phyloP scores from a whole-genome alignment of 2,113 vertebrate genomes.

The Plectropomus leopardus region DNA sequence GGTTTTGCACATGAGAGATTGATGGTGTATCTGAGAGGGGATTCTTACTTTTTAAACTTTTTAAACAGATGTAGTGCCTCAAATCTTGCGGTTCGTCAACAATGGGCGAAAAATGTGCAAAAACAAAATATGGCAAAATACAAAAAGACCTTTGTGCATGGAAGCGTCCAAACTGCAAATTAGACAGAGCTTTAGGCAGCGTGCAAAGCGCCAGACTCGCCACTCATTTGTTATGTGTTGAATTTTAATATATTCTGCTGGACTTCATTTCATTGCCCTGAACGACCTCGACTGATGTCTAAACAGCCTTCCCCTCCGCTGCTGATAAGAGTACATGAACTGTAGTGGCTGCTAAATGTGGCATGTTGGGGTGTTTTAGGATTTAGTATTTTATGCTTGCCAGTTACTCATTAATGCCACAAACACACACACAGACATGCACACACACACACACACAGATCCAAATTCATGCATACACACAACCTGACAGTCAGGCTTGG shows the following conservation, averaged over 20 bases:
- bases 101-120: background rate
- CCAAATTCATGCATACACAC: conserved; percentile 30
- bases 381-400: conserved; percentile 27
- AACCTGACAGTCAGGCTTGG: conserved; percentile 38
- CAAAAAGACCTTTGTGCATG: background rate
- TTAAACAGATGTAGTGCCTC: background rate
- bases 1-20: background rate
- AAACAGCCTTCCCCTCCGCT: conserved; percentile 14
- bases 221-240: background rate
- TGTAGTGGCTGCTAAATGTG: conserved; percentile 23
- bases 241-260: conserved; percentile 8
- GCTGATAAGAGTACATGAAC: conserved; percentile 19
- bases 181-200: conserved; percentile 4
- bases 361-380: conserved; percentile 23
- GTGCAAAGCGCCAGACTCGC: background rate
- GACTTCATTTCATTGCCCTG: conserved; percentile 22
- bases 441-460: conserved; percentile 10
- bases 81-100: background rate
- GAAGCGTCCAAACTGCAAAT: conserved; percentile 13
- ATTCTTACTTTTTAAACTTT: background rate
- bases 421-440: conserved; percentile 18
- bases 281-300: conserved; percentile 18
- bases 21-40: background rate
- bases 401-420: conserved; percentile 19
- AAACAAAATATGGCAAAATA: background rate